Evolutionary conservation across 2,888 invertebrate genomes (phyloP).

Genomic region (Andrena flavipes): DNA sequence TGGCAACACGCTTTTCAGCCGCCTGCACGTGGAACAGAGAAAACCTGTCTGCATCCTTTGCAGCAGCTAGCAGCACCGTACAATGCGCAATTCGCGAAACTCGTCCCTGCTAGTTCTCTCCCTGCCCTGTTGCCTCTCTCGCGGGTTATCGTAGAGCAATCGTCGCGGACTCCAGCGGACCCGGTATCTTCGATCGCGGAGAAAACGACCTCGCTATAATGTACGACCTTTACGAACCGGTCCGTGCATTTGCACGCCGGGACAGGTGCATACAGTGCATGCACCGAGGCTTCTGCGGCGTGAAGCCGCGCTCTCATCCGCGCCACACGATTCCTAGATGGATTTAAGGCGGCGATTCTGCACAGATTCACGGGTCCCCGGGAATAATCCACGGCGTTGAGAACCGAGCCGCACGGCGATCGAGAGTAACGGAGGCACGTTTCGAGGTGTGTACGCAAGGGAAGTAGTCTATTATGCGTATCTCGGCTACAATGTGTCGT

Average conservation of each 20-base stretch:
- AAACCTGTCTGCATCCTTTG: neutral
- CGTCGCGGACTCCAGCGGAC: slow-evolving; percentile 32
- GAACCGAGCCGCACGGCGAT: slow-evolving; percentile 9
- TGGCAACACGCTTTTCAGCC: no score
- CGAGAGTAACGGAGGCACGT: slow-evolving; percentile 44
- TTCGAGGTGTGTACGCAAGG: slow-evolving; percentile 34
- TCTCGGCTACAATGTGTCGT: slow-evolving; percentile 53
- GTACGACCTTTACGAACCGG: slow-evolving; percentile 75
- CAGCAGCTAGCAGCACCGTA: neutral
- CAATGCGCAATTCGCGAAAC: slow-evolving; percentile 1
- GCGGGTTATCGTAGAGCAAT: slow-evolving; percentile 12
- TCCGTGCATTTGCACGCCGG: slow-evolving; percentile 65
- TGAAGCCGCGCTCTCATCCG: neutral
- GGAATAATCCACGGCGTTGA: neutral
- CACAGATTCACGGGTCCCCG: neutral
- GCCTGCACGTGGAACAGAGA: no score
- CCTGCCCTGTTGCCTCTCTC: neutral
- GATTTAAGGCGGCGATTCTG: no score
- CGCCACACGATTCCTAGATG: neutral
- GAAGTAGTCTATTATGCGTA: slow-evolving; percentile 54
- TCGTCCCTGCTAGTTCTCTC: slow-evolving; percentile 1
- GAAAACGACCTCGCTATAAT: slow-evolving; percentile 73
- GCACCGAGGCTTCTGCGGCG: slow-evolving; percentile 9
- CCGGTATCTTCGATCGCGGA: slow-evolving; percentile 52
- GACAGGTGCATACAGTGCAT: slow-evolving; percentile 65